Evolutionary conservation across 2,797 vertebrate species (phyloP), one percentile per base, ranked within the genome.

Genomic region (Myripristis murdjan): DNA sequence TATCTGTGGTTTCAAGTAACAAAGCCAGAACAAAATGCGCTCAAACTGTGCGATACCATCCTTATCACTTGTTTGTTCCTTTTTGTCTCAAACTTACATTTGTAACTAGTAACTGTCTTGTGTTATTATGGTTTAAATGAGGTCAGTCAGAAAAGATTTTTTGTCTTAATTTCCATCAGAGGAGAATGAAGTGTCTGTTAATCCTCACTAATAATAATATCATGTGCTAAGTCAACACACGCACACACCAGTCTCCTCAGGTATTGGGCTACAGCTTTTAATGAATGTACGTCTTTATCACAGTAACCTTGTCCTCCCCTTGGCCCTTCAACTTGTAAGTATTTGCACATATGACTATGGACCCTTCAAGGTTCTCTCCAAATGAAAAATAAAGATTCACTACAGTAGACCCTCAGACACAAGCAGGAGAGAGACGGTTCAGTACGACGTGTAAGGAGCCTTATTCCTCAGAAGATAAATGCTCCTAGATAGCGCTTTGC

Each of bases 21-120:
- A 72, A 20, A 5, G 48, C 64, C 49, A 73, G 70, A 43, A 62
- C 65, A 77, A 28, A 73, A 57, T 56, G 16, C 10, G 26, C 28
- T 37, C 10, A 33, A 9, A 22, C 18, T 46, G 18, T 4, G 4
- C 6, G 43, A 44, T 16, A 43, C 12, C 41, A n/a, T 43, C 14
- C 41, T 43, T 43, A 15, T 43, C 16, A 5, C 59, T 35, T 69
- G 39, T 64, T 28, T 28, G 5, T 28, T 64, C 2, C 24, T 64
- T 35, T 64, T 51, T 55, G 5, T n/a, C 60, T 64, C 24, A 46
- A 43, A 5, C 28, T 53, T 53, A 28, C n/a, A 49, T 59, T 46
- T 31, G 28, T 31, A 7, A 7, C 6, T 35, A 35, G 33, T 35
- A 35, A 35, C 6, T 35, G 9, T 7, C 33, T 35, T 35, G 33